These are phyloP conservation scores for Leptocoma aspasia DNA, from an alignment of 2,113 vertebrate species.

Conservation along the genomic window DNA sequence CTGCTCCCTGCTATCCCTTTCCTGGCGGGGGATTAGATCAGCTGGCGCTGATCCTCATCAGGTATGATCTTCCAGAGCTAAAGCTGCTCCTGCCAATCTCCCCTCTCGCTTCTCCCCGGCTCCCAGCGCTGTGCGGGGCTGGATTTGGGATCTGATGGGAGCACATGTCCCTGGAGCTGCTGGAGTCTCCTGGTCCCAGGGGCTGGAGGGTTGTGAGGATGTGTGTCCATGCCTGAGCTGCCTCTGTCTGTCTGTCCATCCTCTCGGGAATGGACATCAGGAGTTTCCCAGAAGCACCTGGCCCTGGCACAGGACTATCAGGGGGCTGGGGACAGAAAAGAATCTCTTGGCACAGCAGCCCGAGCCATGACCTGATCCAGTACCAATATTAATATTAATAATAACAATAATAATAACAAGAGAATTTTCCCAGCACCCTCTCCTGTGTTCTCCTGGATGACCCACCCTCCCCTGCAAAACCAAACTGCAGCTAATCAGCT, in stretches of 20 bases:
- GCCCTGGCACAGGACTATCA: background rate
- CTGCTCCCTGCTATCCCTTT: background rate
- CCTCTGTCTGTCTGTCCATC: background rate
- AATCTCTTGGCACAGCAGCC: background rate
- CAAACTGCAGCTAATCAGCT: background rate
- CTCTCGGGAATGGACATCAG: background rate
- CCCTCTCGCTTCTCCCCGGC: background rate
- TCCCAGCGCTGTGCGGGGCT: fast-evolving
- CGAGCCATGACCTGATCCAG: background rate
- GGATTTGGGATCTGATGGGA: background rate
- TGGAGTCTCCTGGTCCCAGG: fast-evolving
- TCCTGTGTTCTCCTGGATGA: background rate
- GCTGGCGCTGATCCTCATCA: conserved; percentile 15
- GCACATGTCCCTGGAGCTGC: background rate
- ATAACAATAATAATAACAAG: fast-evolving
- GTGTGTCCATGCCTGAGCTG: fast-evolving
- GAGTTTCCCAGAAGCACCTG: background rate
- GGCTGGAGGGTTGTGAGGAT: background rate
- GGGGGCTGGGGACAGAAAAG: background rate
- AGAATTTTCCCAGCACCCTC: background rate
- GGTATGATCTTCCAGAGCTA: background rate
- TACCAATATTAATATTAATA: background rate
- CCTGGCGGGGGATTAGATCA: background rate
- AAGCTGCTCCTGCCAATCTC: background rate
- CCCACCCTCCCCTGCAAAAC: background rate